A percentile compares a stretch with the other conserved stretches of the same genome.
These are phyloP conservation scores for Lepus oiostolus DNA, from an alignment of 2,797 vertebrate species.

Conservation along the genomic window DNA sequence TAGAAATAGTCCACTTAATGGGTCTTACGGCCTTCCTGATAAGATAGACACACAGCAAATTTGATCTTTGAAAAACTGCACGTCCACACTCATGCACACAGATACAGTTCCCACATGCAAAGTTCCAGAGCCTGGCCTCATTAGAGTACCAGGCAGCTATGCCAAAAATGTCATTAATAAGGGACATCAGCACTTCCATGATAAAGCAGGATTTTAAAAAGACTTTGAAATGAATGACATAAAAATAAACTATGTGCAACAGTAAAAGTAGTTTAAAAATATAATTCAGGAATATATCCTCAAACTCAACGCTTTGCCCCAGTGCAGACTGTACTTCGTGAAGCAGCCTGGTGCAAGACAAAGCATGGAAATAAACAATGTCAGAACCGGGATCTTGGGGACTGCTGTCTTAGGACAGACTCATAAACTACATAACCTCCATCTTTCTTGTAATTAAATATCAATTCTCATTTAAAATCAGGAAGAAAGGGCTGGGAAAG, in stretches of 20 bases:
- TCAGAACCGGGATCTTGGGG: neutral
- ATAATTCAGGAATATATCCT: neutral
- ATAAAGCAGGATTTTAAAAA: neutral
- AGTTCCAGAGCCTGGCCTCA: neutral
- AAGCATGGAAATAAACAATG: neutral
- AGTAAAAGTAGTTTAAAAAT: neutral
- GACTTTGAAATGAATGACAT: neutral
- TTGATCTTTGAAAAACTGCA: neutral
- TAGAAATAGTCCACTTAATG: neutral
- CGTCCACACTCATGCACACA: neutral
- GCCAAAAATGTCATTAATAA: neutral
- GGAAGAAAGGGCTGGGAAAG: neutral
- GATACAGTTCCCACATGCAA: accelerated
- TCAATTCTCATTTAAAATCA: neutral
- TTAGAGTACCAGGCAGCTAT: accelerated
- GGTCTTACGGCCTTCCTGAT: neutral
- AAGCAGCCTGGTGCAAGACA: neutral
- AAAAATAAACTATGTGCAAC: neutral
- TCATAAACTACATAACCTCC: neutral
- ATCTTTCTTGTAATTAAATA: neutral
- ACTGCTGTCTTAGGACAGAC: neutral
- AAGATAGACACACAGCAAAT: neutral
- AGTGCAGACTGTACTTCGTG: neutral
- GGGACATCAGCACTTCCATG: neutral
- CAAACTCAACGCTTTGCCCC: neutral